Base-by-base conservation (phyloP, 2,797 vertebrate species). In the Pseudocheirus occidentalis region DNA sequence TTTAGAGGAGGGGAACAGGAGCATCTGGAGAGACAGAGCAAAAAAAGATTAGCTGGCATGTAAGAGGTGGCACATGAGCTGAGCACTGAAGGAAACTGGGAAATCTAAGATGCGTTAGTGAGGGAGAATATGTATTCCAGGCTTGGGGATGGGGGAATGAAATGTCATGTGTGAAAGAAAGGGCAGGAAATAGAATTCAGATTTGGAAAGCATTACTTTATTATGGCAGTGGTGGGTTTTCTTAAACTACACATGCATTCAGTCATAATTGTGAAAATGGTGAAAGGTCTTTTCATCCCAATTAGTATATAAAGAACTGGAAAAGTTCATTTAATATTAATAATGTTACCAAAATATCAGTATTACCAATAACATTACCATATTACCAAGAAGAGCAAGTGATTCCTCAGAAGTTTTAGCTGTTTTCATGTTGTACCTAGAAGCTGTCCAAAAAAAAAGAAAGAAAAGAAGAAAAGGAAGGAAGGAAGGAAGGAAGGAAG, bases 341-440 rank as follows among this genome's bases (percentile, higher is more conserved):
- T 54, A 95, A 92, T 97, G 96, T 97, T 95, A 95, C 94, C 95
- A 97, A 97, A 98, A 95, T 97, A 96, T n/a, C 6, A 56, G 27
- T 56, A 56, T 56, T 56, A 1, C 56, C 56, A 57, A 57, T 24
- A 57, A 9, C 56, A 57, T 57, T 57, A 5, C 24, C 56, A 91
- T 97, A 96, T 97, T 95, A 95, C 94, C 95, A 96, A 97, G 98
- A 95, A 97, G 96, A 97, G 98, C 97, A 97, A 96, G 91, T 94
- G 93, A 29, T 97, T 97, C 96, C 98, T 96, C 97, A 94, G 92
- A 55, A 81, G 90, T 93, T 93, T 94, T 94, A 97, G 97, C 93
- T 98, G 55, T 16, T 55, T 55, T 55, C 4, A 55, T 21, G 55
- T 21, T 21, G 55, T 55, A 4, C 55, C 55, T 55, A 21, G 55